Evolutionary conservation across 2,888 invertebrate species (phyloP).

Genomic region (Norana najaformis): DNA sequence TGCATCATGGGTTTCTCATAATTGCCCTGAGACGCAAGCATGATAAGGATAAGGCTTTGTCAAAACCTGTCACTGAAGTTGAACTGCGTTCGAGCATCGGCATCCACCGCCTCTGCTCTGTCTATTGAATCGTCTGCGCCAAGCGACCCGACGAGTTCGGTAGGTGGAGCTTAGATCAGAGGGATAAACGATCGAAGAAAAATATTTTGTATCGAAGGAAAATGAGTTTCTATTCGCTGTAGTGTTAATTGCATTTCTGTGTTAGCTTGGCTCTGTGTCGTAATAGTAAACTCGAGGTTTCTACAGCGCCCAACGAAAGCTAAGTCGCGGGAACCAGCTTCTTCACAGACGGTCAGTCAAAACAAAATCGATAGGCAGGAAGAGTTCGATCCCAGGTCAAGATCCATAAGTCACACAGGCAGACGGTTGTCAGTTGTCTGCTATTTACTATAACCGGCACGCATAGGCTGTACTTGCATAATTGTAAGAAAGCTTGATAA

Average conservation of each 20-base stretch:
- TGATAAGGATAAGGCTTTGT: constrained; percentile 18
- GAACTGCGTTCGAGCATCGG: not conserved
- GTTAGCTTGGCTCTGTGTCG: not conserved
- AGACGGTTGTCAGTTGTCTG: too few species aligned
- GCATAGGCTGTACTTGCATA: not conserved
- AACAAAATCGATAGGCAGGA: too few species aligned
- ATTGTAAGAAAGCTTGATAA: not conserved
- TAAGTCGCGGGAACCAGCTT: too few species aligned
- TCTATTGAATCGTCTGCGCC: not conserved
- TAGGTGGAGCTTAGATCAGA: not conserved
- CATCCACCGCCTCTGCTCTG: not conserved
- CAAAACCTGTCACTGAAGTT: not conserved
- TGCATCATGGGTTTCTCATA: constrained; percentile 18
- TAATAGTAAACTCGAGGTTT: too few species aligned
- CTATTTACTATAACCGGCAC: too few species aligned
- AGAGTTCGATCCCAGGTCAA: too few species aligned
- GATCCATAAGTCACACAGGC: too few species aligned
- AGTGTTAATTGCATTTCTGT: not conserved
- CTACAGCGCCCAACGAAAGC: too few species aligned
- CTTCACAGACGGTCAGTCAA: too few species aligned
- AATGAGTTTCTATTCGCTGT: not conserved
- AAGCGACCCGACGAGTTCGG: not conserved
- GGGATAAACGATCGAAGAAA: too few species aligned
- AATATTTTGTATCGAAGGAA: not conserved
- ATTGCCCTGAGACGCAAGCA: constrained; percentile 9